Conservation (phyloP, 2,888 invertebrate genomes). For the Brachylomia viminalis region DNA sequence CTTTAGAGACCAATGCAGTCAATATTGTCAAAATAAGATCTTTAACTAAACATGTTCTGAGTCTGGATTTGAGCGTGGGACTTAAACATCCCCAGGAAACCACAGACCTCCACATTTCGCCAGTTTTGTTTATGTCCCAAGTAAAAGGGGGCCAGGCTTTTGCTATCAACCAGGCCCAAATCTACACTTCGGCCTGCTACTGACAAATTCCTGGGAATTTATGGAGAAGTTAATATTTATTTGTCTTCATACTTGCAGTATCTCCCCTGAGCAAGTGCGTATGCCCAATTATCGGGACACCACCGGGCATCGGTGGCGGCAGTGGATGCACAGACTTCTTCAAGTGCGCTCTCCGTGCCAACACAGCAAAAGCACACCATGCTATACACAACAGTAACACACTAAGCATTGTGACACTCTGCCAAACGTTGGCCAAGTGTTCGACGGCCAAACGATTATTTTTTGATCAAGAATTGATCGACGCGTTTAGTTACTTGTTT, state of each 20-base stretch:
- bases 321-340: slow-evolving; percentile 20
- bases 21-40: background rate
- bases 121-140: background rate
- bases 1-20: background rate
- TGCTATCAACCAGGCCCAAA: background rate
- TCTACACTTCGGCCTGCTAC: background rate
- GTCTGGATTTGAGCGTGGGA: background rate
- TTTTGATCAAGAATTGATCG: background rate
- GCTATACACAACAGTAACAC: slow-evolving; percentile 38
- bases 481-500: background rate
- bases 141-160: background rate
- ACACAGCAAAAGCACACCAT: slow-evolving; percentile 7
- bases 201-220: background rate
- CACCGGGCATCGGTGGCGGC: slow-evolving; percentile 43
- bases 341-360: slow-evolving; percentile 25
- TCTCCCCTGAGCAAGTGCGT: slow-evolving; percentile 41
- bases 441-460: background rate
- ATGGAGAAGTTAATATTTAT: background rate
- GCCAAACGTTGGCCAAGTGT: no score
- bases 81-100: background rate
- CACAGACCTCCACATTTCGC: background rate
- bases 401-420: slow-evolving; percentile 44
- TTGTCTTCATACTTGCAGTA: slow-evolving; percentile 40
- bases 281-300: slow-evolving; percentile 44
- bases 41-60: background rate